Evolutionary conservation across 2,888 invertebrate species (phyloP), one percentile per base, ranked within the genome.

Genomic region (Anthrax anthrax): DNA sequence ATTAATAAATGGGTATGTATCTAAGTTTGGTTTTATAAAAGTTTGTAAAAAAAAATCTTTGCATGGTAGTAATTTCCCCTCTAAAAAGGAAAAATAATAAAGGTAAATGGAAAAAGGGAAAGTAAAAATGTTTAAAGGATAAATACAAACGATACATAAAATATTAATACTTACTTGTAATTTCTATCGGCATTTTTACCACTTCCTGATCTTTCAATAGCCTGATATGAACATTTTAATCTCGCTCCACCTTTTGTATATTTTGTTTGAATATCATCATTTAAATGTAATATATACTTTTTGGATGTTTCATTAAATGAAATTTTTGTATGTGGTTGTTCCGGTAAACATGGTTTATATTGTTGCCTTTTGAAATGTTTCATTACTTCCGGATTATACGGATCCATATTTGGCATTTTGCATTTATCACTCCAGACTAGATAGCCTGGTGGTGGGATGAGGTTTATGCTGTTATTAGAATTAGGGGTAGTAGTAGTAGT

Each of bases 321-420:
- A 27, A 67, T 58, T 10, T 48, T 48, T 4, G 68, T 68, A 27
- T 68, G 53, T 0, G 68, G 65, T 3, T 58, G 50, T 1, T 51
- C 52, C 19, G 55, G 64, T 9, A 70, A 64, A 57, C 80, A 80
- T 0, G 70, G 54, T 49, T 73, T 72, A 52, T 75, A 76, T 47
- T 71, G 70, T 48, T 70, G 65, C 19, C 71, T 70, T 39, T 70
- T 70, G 49, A 76, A 72, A 51, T 72, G 72, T 48, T 68, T 63
- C 60, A 69, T 72, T 14, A 74, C 70, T 50, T 75, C 73, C 8
- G 59, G 55, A 48, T 76, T 74, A 52, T 77, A 75, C 6, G 78
- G 73, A 58, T 79, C 72, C 48, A 77, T 55, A 50, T 78, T 74
- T 16, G 75, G 71, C 59, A 81, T 80, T 57, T 72, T 73, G 56